Evolutionary conservation across 2,888 invertebrate species (phyloP).

Genomic region (Sarcophaga rosellei): DNA sequence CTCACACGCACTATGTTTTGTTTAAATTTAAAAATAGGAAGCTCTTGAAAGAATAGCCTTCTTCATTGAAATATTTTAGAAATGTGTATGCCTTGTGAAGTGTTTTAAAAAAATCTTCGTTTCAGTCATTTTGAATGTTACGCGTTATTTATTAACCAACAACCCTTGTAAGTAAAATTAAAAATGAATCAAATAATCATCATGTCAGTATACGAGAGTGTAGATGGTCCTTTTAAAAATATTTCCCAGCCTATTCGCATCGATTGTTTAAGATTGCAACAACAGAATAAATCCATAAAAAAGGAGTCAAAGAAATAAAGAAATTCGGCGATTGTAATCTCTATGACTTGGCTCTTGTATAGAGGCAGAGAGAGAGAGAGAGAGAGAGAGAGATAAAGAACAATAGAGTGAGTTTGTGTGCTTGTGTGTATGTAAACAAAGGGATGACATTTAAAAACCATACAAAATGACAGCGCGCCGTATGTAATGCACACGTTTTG

Average conservation of each 20-base stretch:
- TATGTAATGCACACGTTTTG: slow-evolving; percentile 54
- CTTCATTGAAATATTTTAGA: too few relatives aligned
- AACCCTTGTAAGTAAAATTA: slow-evolving; percentile 27
- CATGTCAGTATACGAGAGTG: not conserved
- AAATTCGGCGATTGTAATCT: slow-evolving; percentile 34
- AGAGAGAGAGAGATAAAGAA: too few relatives aligned
- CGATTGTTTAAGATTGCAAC: slow-evolving; percentile 4
- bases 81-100: too few relatives aligned
- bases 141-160: slow-evolving; percentile 23
- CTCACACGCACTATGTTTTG: too few relatives aligned
- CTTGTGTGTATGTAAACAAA: slow-evolving; percentile 13
- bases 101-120: not conserved
- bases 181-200: slow-evolving; percentile 16
- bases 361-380: too few relatives aligned
- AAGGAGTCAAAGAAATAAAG: not conserved
- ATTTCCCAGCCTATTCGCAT: slow-evolving; percentile 36
- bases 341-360: slow-evolving; percentile 26
- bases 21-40: too few relatives aligned
- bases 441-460: slow-evolving; percentile 48
- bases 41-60: too few relatives aligned
- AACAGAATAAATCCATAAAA: slow-evolving; percentile 5
- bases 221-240: slow-evolving; percentile 16
- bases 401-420: too few relatives aligned
- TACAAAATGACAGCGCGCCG: slow-evolving; percentile 51
- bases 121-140: slow-evolving; percentile 26